Evolutionary conservation across 2,888 invertebrate species (phyloP).

Genomic region (Protonemura montana): DNA sequence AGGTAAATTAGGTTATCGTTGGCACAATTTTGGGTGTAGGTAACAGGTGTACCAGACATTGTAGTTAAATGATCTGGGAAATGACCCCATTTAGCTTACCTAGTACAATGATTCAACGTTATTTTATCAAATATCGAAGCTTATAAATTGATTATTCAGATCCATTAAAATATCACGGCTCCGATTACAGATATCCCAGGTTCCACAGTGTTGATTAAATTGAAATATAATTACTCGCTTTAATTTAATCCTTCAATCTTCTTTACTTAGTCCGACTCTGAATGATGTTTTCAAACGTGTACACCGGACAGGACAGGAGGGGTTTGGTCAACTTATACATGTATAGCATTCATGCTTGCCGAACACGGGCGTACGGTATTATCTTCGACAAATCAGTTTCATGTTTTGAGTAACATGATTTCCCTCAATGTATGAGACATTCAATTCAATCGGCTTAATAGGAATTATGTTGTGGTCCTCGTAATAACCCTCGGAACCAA

Average conservation of each 20-base stretch:
- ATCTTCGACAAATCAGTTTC: neutral
- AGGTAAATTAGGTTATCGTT: no score
- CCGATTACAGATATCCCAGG: neutral
- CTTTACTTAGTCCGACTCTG: neutral
- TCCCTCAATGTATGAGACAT: slow-evolving; percentile 10
- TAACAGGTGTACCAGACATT: no score
- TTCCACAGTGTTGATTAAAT: neutral
- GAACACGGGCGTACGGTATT: neutral
- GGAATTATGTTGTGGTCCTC: neutral
- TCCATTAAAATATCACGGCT: no score
- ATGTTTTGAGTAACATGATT: slow-evolving; percentile 1
- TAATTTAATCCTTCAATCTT: slow-evolving; percentile 32
- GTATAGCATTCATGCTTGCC: neutral
- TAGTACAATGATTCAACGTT: no score
- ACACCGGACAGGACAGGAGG: neutral
- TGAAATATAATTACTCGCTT: slow-evolving; percentile 36
- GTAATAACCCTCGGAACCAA: neutral
- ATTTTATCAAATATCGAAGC: no score
- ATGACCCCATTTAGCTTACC: no score
- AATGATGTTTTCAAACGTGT: slow-evolving; percentile 15
- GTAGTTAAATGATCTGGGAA: no score
- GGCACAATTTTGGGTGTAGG: no score
- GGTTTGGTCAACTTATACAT: neutral
- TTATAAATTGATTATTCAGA: no score
- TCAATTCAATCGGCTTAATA: slow-evolving; percentile 24